phyloP scores from a whole-genome alignment of 2,113 vertebrate genomes.

The Solea senegalensis region DNA sequence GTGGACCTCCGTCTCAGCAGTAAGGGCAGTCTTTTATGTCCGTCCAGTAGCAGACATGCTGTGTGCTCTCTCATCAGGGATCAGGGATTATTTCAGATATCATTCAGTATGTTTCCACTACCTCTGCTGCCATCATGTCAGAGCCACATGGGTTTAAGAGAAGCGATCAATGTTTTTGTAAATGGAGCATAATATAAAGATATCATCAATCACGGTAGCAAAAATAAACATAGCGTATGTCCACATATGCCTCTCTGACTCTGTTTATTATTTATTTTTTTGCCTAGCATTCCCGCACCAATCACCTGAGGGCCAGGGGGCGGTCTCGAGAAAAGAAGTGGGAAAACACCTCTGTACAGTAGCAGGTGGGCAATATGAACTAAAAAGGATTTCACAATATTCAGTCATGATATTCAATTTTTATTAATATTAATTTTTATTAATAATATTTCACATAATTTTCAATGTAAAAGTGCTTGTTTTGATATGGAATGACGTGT shows the following conservation, averaged over 20 bases:
- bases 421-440: too few relatives aligned
- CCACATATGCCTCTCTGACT: slow-evolving; percentile 1
- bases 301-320: too few relatives aligned
- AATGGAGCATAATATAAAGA: slow-evolving; percentile 23
- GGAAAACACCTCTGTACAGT: too few relatives aligned
- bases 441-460: too few relatives aligned
- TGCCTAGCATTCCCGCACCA: too few relatives aligned
- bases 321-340: too few relatives aligned
- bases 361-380: too few relatives aligned
- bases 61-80: slow-evolving; percentile 34
- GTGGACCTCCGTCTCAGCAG: slow-evolving; percentile 32
- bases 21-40: slow-evolving; percentile 28
- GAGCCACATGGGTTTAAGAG: slow-evolving; percentile 50
- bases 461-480: too few relatives aligned
- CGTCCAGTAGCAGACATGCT: slow-evolving; percentile 40
- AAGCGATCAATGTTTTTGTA: slow-evolving; percentile 49
- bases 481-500: too few relatives aligned
- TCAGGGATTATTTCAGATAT: background rate
- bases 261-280: slow-evolving; percentile 2
- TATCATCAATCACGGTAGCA: slow-evolving; percentile 43
- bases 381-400: too few relatives aligned
- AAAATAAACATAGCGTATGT: slow-evolving; percentile 61
- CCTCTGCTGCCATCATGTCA: slow-evolving; percentile 58
- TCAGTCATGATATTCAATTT: too few relatives aligned
- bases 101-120: slow-evolving; percentile 51